A percentile compares a stretch with the other conserved stretches of the same genome.
Evolutionary conservation across 2,888 invertebrate genomes (phyloP).

Genomic region (Polyploca ridens): DNA sequence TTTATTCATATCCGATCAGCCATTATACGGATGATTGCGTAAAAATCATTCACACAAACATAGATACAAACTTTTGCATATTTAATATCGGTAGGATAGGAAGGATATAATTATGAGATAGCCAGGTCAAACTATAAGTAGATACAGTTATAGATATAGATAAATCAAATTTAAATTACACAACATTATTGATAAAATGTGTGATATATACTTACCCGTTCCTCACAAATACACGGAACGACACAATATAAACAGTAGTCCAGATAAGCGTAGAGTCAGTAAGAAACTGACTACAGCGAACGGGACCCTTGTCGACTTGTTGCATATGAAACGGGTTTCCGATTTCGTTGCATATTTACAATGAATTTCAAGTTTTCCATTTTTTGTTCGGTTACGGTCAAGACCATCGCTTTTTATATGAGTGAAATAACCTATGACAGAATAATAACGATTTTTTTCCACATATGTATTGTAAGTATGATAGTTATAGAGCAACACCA

Average conservation of each 20-base stretch:
- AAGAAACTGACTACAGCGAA: slow-evolving; percentile 51
- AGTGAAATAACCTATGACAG: neutral
- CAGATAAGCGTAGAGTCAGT: slow-evolving; percentile 40
- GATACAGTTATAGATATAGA: too few species aligned
- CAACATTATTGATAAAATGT: neutral
- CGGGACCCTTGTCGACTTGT: slow-evolving; percentile 46
- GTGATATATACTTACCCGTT: neutral
- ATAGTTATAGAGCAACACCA: too few species aligned
- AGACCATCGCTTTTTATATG: slow-evolving; percentile 10
- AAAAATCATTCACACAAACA: too few species aligned
- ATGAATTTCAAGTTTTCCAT: slow-evolving; percentile 67
- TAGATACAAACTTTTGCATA: too few species aligned
- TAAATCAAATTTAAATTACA: too few species aligned
- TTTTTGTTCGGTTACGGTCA: slow-evolving; percentile 41
- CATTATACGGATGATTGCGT: too few species aligned
- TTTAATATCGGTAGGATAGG: too few species aligned
- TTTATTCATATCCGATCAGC: too few species aligned
- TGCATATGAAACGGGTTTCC: slow-evolving; percentile 75
- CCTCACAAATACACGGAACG: neutral
- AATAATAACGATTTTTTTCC: too few species aligned
- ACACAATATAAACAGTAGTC: slow-evolving; percentile 28
- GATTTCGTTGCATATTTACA: slow-evolving; percentile 78
- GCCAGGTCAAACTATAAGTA: too few species aligned
- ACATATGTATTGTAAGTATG: too few species aligned
- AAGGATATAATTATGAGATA: too few species aligned